Conservation (phyloP, 2,113 vertebrate species). For the Alaudala cheleensis region DNA sequence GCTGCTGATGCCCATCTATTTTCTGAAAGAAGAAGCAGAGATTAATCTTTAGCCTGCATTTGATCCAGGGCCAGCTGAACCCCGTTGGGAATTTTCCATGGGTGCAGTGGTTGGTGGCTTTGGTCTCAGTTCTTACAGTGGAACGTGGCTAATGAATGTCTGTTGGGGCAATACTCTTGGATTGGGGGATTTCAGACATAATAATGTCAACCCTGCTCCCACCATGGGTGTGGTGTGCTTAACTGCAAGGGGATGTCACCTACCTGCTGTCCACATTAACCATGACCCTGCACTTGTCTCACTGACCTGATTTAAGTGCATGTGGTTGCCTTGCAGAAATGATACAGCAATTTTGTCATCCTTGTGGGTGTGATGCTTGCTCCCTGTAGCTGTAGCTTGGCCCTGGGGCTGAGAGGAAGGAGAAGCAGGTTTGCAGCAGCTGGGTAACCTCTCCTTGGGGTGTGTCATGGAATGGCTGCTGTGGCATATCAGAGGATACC, state of each 20-base stretch:
- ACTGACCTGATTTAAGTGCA: not conserved
- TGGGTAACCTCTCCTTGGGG: not conserved
- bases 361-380: not conserved
- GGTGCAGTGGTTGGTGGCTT: not conserved
- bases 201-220: not conserved
- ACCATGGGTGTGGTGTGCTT: not conserved
- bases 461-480: not conserved
- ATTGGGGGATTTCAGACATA: not conserved
- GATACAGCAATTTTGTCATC: not conserved
- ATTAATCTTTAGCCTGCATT: not conserved
- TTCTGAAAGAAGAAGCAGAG: not conserved
- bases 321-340: not conserved
- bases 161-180: not conserved
- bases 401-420: not conserved
- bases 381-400: not conserved
- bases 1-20: not conserved
- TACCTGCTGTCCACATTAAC: not conserved
- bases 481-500: not conserved
- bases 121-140: not conserved
- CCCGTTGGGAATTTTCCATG: accelerated
- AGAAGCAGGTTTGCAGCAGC: not conserved
- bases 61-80: not conserved
- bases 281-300: accelerated
- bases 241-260: not conserved
- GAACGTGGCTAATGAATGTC: not conserved